Evolutionary conservation across 2,797 vertebrate species (phyloP).

Genomic region (Toxotes lorentzi): DNA sequence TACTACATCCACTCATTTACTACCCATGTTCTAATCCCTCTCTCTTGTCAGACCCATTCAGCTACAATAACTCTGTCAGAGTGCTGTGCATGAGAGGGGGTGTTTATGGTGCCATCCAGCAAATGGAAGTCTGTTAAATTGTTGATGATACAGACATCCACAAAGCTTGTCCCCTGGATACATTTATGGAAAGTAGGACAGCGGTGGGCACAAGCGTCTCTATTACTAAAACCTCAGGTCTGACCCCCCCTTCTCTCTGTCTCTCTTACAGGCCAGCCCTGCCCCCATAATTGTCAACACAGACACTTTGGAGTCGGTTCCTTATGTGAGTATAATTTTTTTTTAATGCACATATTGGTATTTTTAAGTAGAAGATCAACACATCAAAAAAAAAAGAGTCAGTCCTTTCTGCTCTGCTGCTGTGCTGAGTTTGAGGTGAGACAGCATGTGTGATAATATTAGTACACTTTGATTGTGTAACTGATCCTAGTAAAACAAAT

Average conservation of each 20-base stretch:
- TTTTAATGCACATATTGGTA: constrained; percentile 4
- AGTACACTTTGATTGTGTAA: constrained; percentile 13
- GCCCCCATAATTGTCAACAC: constrained; percentile 98
- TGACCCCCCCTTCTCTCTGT: constrained; percentile 24
- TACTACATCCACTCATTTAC: constrained; percentile 1
- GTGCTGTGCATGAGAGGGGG: neutral
- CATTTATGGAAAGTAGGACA: constrained; percentile 71
- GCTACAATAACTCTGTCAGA: constrained; percentile 25
- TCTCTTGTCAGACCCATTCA: constrained; percentile 19
- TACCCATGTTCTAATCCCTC: constrained; percentile 1
- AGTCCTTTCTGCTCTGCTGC: neutral
- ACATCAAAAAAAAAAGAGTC: neutral
- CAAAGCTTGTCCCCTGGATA: constrained; percentile 48
- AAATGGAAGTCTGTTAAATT: constrained; percentile 67
- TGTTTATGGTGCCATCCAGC: constrained; percentile 45
- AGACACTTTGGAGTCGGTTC: constrained; percentile 96
- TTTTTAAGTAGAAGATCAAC: constrained; percentile 9
- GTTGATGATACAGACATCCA: constrained; percentile 67
- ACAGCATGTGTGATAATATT: neutral
- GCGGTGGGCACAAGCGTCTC: constrained; percentile 40
- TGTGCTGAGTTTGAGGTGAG: neutral
- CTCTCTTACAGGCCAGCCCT: constrained; percentile 90
- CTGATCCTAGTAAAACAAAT: constrained; percentile 55
- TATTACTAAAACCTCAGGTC: constrained; percentile 22
- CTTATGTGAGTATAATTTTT: constrained; percentile 89